phyloP scores from a whole-genome alignment of 2,888 invertebrate genomes.

The Molorchus minor region DNA sequence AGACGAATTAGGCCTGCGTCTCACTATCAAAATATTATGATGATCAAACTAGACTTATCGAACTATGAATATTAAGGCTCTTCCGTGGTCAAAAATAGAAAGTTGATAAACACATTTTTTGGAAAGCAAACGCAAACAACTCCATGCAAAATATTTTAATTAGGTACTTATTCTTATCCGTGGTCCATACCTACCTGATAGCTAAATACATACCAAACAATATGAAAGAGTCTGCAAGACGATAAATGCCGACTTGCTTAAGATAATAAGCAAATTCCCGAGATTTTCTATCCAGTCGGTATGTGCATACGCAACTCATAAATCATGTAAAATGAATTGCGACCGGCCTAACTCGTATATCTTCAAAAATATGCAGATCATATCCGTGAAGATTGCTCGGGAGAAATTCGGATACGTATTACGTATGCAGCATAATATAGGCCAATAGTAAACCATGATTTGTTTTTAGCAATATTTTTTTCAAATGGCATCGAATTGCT shows the following conservation, averaged over 20 bases:
- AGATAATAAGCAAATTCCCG: neutral
- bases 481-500: no score
- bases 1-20: no score
- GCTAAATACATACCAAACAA: no score
- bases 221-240: no score
- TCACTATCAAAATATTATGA: neutral
- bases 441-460: no score
- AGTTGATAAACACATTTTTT: no score
- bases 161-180: no score
- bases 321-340: neutral
- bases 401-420: neutral
- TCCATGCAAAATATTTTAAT: no score
- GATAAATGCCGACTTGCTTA: neutral
- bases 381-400: neutral
- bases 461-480: no score
- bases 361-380: neutral
- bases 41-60: neutral
- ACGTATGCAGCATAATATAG: no score
- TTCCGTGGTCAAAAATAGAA: neutral
- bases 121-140: no score
- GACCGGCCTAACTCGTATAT: neutral
- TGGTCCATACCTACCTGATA: no score
- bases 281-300: neutral
- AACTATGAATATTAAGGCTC: neutral
- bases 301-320: neutral